Conservation (phyloP, 2,888 invertebrate species). For the Villa cingulata region DNA sequence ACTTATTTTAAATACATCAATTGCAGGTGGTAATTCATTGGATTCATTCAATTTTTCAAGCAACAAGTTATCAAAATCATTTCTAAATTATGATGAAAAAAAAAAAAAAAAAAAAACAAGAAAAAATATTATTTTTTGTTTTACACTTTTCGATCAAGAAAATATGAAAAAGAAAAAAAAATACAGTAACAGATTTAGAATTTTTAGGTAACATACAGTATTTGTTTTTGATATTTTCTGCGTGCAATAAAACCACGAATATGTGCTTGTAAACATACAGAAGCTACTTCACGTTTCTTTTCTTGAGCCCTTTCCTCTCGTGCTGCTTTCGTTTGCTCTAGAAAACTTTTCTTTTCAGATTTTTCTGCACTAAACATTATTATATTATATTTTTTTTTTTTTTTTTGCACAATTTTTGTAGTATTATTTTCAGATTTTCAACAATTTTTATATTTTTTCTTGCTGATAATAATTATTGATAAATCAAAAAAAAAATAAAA, state of each 20-base stretch:
- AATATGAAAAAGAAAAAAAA: background rate
- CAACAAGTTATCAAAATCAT: constrained; percentile 62
- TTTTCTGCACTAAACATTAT: constrained; percentile 53
- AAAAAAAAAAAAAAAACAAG: too few relatives aligned
- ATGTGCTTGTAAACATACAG: constrained; percentile 58
- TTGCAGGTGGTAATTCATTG: constrained; percentile 49
- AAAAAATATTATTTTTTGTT: background rate
- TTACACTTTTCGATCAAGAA: background rate
- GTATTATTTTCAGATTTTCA: too few relatives aligned
- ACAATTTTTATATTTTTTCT: too few relatives aligned
- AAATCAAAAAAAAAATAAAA: too few relatives aligned
- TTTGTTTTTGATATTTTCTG: constrained; percentile 45
- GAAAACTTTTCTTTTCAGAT: constrained; percentile 55
- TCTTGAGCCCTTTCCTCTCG: constrained; percentile 79
- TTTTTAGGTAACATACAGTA: constrained; percentile 47
- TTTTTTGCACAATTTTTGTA: too few relatives aligned
- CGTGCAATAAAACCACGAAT: constrained; percentile 63
- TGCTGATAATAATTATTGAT: too few relatives aligned
- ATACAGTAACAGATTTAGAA: too few relatives aligned
- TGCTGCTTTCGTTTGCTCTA: constrained; percentile 83
- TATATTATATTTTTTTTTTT: constrained; percentile 16
- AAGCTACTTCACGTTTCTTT: constrained; percentile 63
- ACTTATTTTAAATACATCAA: constrained; percentile 57
- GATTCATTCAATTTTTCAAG: constrained; percentile 37
- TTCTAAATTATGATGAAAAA: constrained; percentile 48